These are phyloP conservation scores for Sceloporus undulatus DNA, from an alignment of 2,113 vertebrate species.

Conservation along the genomic window DNA sequence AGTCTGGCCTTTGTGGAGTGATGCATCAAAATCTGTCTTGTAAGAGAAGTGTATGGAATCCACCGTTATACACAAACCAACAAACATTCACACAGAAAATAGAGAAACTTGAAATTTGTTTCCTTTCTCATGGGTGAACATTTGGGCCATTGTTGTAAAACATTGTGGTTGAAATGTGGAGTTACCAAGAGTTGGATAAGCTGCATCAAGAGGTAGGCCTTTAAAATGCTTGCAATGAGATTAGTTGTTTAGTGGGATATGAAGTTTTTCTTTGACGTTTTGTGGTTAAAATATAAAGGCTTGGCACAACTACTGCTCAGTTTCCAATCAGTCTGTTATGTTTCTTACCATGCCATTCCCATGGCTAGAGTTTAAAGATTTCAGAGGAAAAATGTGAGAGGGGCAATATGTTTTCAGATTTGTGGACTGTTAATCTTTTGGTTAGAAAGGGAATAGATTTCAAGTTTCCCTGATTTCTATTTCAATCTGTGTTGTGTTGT, in stretches of 20 bases:
- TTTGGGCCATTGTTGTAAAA: not conserved
- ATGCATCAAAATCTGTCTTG: not conserved
- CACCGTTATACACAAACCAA: not conserved
- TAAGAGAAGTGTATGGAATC: not conserved
- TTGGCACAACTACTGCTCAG: conserved; percentile 53
- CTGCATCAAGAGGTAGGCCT: too few species aligned
- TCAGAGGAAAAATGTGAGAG: conserved; percentile 45
- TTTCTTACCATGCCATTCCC: conserved; percentile 44
- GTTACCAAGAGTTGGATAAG: too few species aligned
- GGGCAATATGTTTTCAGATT: not conserved
- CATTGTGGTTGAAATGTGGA: not conserved
- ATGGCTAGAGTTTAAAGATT: conserved; percentile 37
- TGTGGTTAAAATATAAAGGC: conserved; percentile 39
- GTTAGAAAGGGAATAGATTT: conserved; percentile 42
- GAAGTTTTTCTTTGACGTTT: conserved; percentile 23
- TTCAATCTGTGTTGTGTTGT: conserved; percentile 31
- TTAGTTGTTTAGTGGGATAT: conserved; percentile 7
- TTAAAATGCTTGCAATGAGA: too few species aligned
- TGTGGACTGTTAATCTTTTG: not conserved
- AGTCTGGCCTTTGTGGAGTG: not conserved
- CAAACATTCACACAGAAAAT: too few species aligned
- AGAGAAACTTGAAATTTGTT: too few species aligned
- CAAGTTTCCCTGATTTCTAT: conserved; percentile 43
- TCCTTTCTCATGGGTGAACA: not conserved
- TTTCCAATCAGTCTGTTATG: conserved; percentile 41